Evolutionary conservation across 2,888 invertebrate genomes (phyloP).

Genomic region (Ophraella communa): DNA sequence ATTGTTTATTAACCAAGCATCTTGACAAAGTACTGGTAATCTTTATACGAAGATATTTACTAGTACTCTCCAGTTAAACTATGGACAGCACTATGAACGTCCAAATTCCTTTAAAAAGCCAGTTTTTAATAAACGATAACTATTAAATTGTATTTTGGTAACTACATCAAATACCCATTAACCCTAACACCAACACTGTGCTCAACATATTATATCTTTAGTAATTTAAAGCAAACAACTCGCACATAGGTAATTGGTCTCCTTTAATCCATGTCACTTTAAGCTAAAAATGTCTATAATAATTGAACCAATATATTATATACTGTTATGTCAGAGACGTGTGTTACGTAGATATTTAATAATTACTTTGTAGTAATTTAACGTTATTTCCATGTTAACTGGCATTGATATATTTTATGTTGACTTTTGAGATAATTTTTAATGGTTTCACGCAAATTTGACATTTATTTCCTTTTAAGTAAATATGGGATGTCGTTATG

Average conservation of each 20-base stretch:
- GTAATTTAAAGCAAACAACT: constrained; percentile 4
- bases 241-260: not conserved
- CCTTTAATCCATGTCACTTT: constrained; percentile 1
- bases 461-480: not conserved
- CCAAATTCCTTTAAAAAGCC: no score
- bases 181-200: not conserved
- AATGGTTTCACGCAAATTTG: not conserved
- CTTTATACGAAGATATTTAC: no score
- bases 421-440: not conserved
- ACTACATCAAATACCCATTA: no score
- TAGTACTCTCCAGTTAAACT: no score
- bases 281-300: constrained; percentile 1
- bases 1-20: no score
- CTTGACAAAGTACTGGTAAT: no score
- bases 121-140: no score
- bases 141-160: no score
- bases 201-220: not conserved
- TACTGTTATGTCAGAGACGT: not conserved
- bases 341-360: not conserved
- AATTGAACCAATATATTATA: not conserved
- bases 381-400: not conserved
- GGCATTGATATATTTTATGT: constrained; percentile 1
- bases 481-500: no score
- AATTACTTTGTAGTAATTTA: not conserved
- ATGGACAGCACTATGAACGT: no score